Evolutionary conservation across 2,888 invertebrate genomes (phyloP).

Genomic region (Ichneumoninae sp.): DNA sequence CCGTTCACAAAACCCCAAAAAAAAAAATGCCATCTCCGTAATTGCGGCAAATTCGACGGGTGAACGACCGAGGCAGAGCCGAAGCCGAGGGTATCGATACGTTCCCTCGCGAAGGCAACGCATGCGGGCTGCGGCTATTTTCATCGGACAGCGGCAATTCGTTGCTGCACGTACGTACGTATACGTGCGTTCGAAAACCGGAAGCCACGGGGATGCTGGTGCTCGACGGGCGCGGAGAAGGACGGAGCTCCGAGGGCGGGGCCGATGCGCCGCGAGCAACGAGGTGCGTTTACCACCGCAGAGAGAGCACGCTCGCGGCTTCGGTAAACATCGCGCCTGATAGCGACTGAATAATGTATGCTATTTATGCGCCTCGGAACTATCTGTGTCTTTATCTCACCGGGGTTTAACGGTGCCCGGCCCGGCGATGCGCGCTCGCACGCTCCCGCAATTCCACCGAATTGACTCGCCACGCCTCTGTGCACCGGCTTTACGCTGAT

Average conservation of each 20-base stretch:
- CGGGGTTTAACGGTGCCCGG: conserved; percentile 48
- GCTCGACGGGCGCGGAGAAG: conserved; percentile 34
- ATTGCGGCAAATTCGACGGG: conserved; percentile 19
- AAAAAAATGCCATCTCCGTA: not conserved
- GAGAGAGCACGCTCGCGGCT: conserved; percentile 73
- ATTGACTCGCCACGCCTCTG: conserved; percentile 64
- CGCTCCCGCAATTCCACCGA: conserved; percentile 64
- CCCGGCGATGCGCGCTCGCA: conserved; percentile 37
- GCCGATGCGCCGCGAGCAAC: conserved; percentile 66
- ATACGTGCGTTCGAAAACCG: conserved; percentile 64
- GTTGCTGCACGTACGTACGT: conserved; percentile 60
- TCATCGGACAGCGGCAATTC: conserved; percentile 65
- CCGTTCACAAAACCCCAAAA: no score
- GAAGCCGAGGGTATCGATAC: conserved; percentile 28
- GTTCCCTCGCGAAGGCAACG: conserved; percentile 45
- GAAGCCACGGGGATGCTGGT: conserved; percentile 55
- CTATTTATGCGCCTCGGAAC: conserved; percentile 75
- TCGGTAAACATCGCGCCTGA: conserved; percentile 80
- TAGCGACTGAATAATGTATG: conserved; percentile 82
- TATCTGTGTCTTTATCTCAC: conserved; percentile 48
- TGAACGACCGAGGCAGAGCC: conserved; percentile 28
- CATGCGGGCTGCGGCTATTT: conserved; percentile 61
- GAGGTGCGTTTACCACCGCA: conserved; percentile 75
- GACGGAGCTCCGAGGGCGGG: conserved; percentile 17
- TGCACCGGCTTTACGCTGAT: conserved; percentile 51